Evolutionary conservation across 1,140 invertebrate species (phyloP).

Genomic region (Paralvinella palmiformis): DNA sequence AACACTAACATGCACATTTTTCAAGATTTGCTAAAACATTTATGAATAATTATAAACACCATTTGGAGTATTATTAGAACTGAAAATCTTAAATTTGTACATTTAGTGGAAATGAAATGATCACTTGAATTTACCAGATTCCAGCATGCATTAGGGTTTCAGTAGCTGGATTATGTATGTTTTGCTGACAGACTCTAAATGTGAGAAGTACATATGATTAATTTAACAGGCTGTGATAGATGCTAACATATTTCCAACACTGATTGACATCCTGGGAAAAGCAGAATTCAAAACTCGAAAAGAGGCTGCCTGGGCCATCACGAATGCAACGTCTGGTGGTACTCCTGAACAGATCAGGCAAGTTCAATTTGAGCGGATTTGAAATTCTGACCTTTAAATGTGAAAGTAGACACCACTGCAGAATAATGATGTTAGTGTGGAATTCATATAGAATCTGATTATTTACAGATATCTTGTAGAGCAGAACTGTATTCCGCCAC

Average conservation of each 20-base stretch:
- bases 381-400: background rate
- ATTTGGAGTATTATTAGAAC: too few relatives aligned
- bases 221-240: conserved; percentile 83
- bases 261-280: conserved; percentile 84
- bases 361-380: background rate
- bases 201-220: conserved; percentile 23
- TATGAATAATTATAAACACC: too few relatives aligned
- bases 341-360: conserved; percentile 85
- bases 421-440: background rate
- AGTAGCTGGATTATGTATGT: too few relatives aligned
- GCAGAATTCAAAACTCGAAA: conserved; percentile 95
- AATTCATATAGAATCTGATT: background rate
- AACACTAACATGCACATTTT: too few relatives aligned
- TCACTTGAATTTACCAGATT: too few relatives aligned
- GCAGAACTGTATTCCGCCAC: conserved; percentile 80
- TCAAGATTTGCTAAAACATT: too few relatives aligned
- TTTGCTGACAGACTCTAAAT: too few relatives aligned
- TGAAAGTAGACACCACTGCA: background rate
- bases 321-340: conserved; percentile 93
- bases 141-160: too few relatives aligned
- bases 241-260: conserved; percentile 85
- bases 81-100: too few relatives aligned
- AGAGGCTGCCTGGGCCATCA: conserved; percentile 97
- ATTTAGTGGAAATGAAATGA: too few relatives aligned
- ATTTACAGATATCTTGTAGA: conserved; percentile 34